Evolutionary conservation across 2,888 invertebrate species (phyloP), one percentile per base, ranked within the genome.

Genomic region (Halictus ligatus): DNA sequence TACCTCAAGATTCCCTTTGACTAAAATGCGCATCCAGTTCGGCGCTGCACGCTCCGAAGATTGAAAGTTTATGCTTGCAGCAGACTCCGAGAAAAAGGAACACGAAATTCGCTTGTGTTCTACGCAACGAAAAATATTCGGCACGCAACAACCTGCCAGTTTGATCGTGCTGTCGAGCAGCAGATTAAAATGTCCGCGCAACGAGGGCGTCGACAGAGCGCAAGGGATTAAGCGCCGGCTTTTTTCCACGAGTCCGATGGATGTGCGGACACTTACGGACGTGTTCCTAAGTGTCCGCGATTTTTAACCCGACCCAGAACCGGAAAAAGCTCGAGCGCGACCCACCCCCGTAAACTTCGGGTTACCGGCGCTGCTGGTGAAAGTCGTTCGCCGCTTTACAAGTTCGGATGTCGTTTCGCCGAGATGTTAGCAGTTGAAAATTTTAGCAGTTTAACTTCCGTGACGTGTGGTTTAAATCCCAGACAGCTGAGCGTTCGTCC

Each of bases 401-500:
- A 67, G 67, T 67, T 67, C 35, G 29, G 40, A 67, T 67, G 67
- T 35, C 67, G 29, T 67, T 67, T 67, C 67, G 4, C 58, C 67
- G 67, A 67, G 67, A 67, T 67, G 67, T 67, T 67, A 67, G 35
- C 35, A 67, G 67, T 67, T 67, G 67, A 67, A 67, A 67, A 67
- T 67, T 67, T 35, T 18, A 67, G 67, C 64, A 64, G 35, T 67
- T 67, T 35, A 67, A 67, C 67, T 67, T 35, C 67, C 21, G 35
- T 35, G 35, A 35, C 35, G 35, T 35, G 67, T 21, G 67, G 67
- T 67, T 67, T 67, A 67, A 67, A 67, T 67, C 67, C 67, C 67
- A 8, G 35, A 35, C 21, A 67, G 35, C 67, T 40, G 67, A 67
- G 67, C 67, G 67, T 67, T 35, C 35, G 35, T 3, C 67, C 67